Conservation (phyloP, 2,113 vertebrate genomes). For the Saimiri boliviensis region DNA sequence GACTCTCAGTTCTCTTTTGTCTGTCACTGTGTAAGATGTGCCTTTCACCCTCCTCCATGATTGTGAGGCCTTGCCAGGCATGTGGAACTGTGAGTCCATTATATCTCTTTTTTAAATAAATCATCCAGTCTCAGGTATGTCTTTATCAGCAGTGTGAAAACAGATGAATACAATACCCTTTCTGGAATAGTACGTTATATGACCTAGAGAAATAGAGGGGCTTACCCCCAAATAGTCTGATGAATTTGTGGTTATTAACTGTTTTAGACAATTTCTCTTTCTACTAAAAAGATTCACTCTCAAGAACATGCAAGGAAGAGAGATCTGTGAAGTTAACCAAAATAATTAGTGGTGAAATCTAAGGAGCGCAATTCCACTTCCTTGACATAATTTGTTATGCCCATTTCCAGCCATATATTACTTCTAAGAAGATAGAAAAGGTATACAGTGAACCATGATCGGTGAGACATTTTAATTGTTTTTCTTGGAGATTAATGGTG, state of each 20-base stretch:
- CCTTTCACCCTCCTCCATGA: no score
- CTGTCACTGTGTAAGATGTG: no score
- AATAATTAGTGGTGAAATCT: not conserved
- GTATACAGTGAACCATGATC: not conserved
- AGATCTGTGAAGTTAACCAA: not conserved
- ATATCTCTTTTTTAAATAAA: no score
- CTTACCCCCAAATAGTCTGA: not conserved
- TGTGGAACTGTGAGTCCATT: no score
- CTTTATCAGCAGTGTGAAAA: no score
- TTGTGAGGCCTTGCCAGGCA: no score
- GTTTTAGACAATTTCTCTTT: not conserved
- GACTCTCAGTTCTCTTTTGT: no score
- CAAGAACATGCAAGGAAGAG: not conserved
- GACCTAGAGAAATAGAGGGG: not conserved
- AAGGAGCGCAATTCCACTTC: not conserved
- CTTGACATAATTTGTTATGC: not conserved
- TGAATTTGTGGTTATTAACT: not conserved
- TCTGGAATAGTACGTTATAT: not conserved
- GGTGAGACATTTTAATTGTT: not conserved
- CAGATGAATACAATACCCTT: not conserved
- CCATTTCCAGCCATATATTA: not conserved
- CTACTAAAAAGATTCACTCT: not conserved
- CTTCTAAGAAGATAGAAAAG: not conserved
- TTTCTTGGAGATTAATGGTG: conserved; percentile 29
- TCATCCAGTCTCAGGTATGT: no score